Percentiles rank a stretch among this genome's conserved stretches.
phyloP scores from a whole-genome alignment of 1,140 invertebrate genomes.

The Aphelenchoides besseyi region DNA sequence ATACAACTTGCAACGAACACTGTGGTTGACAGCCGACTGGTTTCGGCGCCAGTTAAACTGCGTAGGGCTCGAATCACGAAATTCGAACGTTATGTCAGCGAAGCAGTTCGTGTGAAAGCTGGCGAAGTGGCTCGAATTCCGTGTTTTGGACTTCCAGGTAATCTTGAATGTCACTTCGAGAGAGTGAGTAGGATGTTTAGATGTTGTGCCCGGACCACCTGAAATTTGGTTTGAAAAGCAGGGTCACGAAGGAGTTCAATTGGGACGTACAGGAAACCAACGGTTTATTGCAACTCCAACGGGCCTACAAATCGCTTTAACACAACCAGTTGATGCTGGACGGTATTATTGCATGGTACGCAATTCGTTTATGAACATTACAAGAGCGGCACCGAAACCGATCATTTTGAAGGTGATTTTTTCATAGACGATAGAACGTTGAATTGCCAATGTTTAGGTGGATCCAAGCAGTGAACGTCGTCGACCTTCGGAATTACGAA shows the following conservation, averaged over 20 bases:
- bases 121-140: constrained; percentile 38
- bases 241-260: constrained; percentile 43
- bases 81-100: constrained; percentile 35
- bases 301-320: constrained; percentile 54
- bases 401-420: constrained; percentile 40
- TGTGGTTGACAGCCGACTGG: constrained; percentile 35
- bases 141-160: constrained; percentile 41
- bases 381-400: constrained; percentile 42
- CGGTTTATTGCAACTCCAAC: constrained; percentile 49
- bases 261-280: constrained; percentile 33
- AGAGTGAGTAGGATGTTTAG: background rate
- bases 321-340: constrained; percentile 52
- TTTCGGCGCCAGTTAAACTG: constrained; percentile 41
- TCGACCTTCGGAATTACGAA: constrained; percentile 2
- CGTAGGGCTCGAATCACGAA: constrained; percentile 41
- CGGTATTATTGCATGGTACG: constrained; percentile 53
- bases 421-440: background rate
- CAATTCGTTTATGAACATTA: constrained; percentile 54
- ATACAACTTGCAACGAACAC: constrained; percentile 19
- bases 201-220: constrained; percentile 51
- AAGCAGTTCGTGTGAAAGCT: constrained; percentile 27
- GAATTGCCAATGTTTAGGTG: constrained; percentile 16
- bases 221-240: constrained; percentile 53
- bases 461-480: constrained; percentile 5
- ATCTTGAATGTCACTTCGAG: background rate